Conservation (phyloP, 2,113 vertebrate species). For the Rynchops niger region DNA sequence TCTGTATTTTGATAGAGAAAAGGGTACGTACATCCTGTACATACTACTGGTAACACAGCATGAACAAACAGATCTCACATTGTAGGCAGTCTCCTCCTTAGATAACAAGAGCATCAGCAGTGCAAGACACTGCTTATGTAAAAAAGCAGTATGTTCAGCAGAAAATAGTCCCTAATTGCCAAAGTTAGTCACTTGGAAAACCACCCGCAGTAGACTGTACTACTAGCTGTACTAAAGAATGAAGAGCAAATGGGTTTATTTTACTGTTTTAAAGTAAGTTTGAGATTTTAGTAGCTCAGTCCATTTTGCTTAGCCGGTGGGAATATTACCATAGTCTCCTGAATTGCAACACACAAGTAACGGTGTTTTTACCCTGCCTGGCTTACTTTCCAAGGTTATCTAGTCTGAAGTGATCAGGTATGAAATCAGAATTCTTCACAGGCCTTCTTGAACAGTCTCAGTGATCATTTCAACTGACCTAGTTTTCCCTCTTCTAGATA, state of each 20-base stretch:
- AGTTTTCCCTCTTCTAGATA: slow-evolving; percentile 1
- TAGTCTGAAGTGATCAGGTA: neutral
- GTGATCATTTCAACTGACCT: slow-evolving; percentile 21
- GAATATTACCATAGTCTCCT: neutral
- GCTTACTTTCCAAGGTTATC: slow-evolving; percentile 7
- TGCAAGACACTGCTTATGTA: neutral
- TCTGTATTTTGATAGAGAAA: neutral
- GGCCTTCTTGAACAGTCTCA: neutral
- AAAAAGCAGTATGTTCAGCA: neutral
- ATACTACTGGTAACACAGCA: neutral
- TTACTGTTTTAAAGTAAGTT: neutral
- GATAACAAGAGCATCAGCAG: neutral
- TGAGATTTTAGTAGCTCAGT: neutral
- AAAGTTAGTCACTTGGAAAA: neutral
- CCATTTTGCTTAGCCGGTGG: neutral
- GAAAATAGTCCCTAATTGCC: neutral
- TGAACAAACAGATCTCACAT: neutral
- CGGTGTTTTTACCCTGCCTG: neutral
- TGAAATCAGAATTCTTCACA: neutral
- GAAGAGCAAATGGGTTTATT: neutral
- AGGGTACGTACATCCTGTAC: neutral
- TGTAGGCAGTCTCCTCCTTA: neutral
- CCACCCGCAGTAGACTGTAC: neutral
- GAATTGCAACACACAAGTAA: neutral
- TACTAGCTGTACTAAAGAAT: neutral